Base-by-base conservation (phyloP, 2,113 vertebrate genomes). In the Mus spicilegus region DNA sequence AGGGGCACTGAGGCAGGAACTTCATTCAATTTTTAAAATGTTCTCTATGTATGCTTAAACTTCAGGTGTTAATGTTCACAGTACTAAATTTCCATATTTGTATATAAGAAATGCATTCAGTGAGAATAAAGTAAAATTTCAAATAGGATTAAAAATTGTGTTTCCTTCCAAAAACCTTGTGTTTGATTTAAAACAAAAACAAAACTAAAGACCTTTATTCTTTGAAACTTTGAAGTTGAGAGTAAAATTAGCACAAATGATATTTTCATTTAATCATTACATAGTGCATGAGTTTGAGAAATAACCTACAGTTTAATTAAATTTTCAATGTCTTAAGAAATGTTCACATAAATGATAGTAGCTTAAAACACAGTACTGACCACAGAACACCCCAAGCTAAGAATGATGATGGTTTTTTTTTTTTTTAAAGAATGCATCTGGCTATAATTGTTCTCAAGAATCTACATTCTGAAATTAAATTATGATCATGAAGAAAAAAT, bases 231-330 rank as follows among this genome's bases (percentile, higher is more conserved):
- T 65, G 33, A 89, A 89, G 65, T 30, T 78, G 24, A 87, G 46
- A 28, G 10, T 22, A 95, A 82, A 39, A 91, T n/a, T 96, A 94
- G 73, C 56, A 56, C 58, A 86, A 96, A 61, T 51, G 3, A 67
- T 67, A 63, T 89, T 95, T 95, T 95, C 13, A 91, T 49, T 90
- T 94, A 94, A 73, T 95, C 46, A 13, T 80, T 81, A 96, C 51
- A 86, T 3, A 92, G 67, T 91, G 61, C 2, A 96, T 11, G 11
- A 5, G 3, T 93, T 91, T 9, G 70, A 24, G 54, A 82, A 33
- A 93, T 63, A 95, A 67, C 61, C 69, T 97, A 49, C 76, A 69
- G 82, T 75, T 20, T 89, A 82, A 77, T 85, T 94, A 96, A 94
- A 87, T 46, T 33, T 90, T 94, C 46, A 54, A 7, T n/a, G 33